Percentiles rank a stretch among this genome's conserved stretches.
These are phyloP conservation scores for Lasaia peninsularis DNA, from an alignment of 1,140 invertebrate species.

Conservation along the genomic window DNA sequence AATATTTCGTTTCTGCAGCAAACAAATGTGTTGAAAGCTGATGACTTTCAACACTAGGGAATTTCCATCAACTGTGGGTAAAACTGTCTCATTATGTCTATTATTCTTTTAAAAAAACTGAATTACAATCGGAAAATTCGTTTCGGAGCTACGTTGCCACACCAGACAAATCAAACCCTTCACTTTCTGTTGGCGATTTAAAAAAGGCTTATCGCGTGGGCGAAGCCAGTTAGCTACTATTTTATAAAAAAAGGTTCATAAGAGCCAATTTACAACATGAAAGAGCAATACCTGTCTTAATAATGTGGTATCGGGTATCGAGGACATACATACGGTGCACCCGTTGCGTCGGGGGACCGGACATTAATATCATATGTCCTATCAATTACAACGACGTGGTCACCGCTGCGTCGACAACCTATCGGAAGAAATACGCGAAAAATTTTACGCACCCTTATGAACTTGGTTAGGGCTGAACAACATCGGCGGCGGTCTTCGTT, in stretches of 20 bases:
- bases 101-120: too few species aligned
- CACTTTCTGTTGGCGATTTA: too few species aligned
- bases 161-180: too few species aligned
- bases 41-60: too few species aligned
- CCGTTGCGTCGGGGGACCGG: constrained; percentile 36
- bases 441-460: constrained; percentile 35
- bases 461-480: constrained; percentile 1
- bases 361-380: constrained; percentile 62
- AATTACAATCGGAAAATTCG: too few species aligned
- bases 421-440: constrained; percentile 49
- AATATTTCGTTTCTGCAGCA: too few species aligned
- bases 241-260: background rate
- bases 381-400: constrained; percentile 57
- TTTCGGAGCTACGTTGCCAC: too few species aligned
- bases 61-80: too few species aligned
- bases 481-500: background rate
- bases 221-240: too few species aligned
- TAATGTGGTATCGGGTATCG: constrained; percentile 24
- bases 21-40: too few species aligned
- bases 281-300: constrained; percentile 1
- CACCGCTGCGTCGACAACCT: constrained; percentile 44
- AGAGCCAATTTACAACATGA: background rate
- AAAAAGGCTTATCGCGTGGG: too few species aligned
- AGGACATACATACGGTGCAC: constrained; percentile 59
- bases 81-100: too few species aligned